Evolutionary conservation across 2,113 vertebrate genomes (phyloP).

Genomic region (Strix aluco): DNA sequence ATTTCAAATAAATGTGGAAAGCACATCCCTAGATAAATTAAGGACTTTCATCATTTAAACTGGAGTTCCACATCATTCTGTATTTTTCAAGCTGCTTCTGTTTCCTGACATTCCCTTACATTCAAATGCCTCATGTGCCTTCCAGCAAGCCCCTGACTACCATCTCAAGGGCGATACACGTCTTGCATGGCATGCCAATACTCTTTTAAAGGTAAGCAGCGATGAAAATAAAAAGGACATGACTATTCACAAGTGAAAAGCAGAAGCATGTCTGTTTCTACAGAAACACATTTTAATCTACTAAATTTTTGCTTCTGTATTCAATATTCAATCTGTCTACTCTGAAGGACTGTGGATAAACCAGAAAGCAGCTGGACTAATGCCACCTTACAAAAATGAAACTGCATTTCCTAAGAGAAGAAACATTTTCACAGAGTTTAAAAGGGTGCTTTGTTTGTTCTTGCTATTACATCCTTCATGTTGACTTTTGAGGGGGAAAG

Average conservation of each 20-base stretch:
- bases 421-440: neutral
- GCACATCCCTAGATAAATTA: neutral
- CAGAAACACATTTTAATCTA: neutral
- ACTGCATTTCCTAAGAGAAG: neutral
- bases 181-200: rapidly evolving
- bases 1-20: neutral
- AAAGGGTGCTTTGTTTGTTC: neutral
- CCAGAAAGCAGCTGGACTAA: neutral
- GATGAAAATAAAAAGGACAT: neutral
- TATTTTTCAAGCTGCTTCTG: neutral
- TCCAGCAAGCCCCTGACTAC: no score
- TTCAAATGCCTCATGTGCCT: neutral
- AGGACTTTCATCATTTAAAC: neutral
- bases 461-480: neutral
- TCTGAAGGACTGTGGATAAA: neutral
- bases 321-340: neutral
- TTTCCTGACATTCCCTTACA: neutral
- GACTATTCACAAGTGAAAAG: neutral
- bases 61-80: neutral
- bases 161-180: rapidly evolving
- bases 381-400: neutral
- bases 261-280: neutral
- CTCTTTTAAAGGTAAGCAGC: neutral
- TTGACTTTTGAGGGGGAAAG: neutral
- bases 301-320: neutral